A percentile compares a stretch with the other conserved stretches of the same genome.
phyloP scores from a whole-genome alignment of 2,888 invertebrate species.

The Lomographa bimaculata region DNA sequence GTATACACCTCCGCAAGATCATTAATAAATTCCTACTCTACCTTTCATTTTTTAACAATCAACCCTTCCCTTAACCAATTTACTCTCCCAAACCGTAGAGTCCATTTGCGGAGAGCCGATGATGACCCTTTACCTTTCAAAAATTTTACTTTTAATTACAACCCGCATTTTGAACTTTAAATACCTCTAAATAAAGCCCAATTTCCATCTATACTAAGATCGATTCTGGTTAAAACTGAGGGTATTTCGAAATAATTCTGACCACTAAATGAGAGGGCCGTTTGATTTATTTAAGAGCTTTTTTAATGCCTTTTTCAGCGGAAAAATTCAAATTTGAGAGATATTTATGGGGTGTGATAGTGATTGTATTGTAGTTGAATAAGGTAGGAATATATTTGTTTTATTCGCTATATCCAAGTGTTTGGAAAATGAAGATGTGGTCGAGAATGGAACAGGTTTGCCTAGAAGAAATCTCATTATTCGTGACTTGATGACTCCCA shows the following conservation, averaged over 20 bases:
- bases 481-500: too few species aligned
- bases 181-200: slow-evolving; percentile 13
- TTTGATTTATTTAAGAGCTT: slow-evolving; percentile 36
- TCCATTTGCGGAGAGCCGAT: slow-evolving; percentile 34
- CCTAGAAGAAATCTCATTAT: too few species aligned
- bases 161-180: slow-evolving; percentile 27
- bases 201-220: slow-evolving; percentile 1
- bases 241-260: slow-evolving; percentile 19
- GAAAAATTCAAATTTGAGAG: slow-evolving; percentile 34
- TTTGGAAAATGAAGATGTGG: too few species aligned
- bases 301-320: slow-evolving; percentile 35
- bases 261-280: slow-evolving; percentile 27
- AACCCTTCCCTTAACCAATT: slow-evolving; percentile 28
- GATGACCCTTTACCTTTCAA: slow-evolving; percentile 34
- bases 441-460: too few species aligned
- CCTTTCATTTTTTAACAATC: slow-evolving; percentile 12
- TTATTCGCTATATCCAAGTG: too few species aligned
- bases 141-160: slow-evolving; percentile 31
- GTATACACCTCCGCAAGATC: too few species aligned
- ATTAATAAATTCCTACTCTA: neutral
- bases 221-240: slow-evolving; percentile 7
- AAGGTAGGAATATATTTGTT: too few species aligned
- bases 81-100: slow-evolving; percentile 32
- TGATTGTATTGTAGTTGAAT: slow-evolving; percentile 11
- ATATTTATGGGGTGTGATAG: slow-evolving; percentile 30